phyloP scores from a whole-genome alignment of 1,140 invertebrate genomes.

The Littorina saxatilis region DNA sequence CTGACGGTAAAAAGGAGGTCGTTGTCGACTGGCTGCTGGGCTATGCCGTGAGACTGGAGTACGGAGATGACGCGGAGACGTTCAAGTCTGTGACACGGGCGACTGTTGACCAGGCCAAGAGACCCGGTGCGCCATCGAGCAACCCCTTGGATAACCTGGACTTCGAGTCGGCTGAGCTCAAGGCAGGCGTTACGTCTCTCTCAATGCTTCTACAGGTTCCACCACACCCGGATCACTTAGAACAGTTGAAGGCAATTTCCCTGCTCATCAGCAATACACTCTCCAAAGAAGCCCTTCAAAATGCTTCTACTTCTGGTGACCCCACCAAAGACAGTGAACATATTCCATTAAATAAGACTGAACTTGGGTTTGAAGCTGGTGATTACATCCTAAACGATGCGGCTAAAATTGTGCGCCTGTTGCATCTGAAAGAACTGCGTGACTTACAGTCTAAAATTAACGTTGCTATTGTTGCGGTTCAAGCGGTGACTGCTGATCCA shows the following conservation, averaged over 20 bases:
- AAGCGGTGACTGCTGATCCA: slow-evolving; percentile 95
- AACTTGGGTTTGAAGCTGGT: slow-evolving; percentile 83
- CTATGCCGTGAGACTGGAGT: slow-evolving; percentile 88
- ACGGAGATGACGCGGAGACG: slow-evolving; percentile 81
- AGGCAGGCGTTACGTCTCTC: slow-evolving; percentile 85
- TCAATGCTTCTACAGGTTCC: slow-evolving; percentile 88
- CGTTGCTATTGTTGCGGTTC: slow-evolving; percentile 93
- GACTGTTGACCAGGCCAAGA: neutral
- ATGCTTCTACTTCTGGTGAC: slow-evolving; percentile 78
- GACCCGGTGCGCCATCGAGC: neutral
- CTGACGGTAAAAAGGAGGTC: slow-evolving; percentile 79
- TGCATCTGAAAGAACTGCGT: slow-evolving; percentile 94
- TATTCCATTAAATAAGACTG: slow-evolving; percentile 81
- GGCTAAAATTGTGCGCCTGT: slow-evolving; percentile 86
- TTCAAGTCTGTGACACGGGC: neutral
- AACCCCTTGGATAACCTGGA: slow-evolving; percentile 18
- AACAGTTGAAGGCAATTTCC: slow-evolving; percentile 79
- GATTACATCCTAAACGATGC: slow-evolving; percentile 86
- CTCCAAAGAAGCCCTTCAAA: slow-evolving; percentile 82
- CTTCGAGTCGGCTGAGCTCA: slow-evolving; percentile 87
- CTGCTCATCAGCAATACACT: slow-evolving; percentile 83
- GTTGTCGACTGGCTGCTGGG: slow-evolving; percentile 91
- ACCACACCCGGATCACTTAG: slow-evolving; percentile 80
- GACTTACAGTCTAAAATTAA: slow-evolving; percentile 96
- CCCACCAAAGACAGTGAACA: slow-evolving; percentile 13